Conservation (phyloP, 1,140 invertebrate species). For the Formica exsecta region DNA sequence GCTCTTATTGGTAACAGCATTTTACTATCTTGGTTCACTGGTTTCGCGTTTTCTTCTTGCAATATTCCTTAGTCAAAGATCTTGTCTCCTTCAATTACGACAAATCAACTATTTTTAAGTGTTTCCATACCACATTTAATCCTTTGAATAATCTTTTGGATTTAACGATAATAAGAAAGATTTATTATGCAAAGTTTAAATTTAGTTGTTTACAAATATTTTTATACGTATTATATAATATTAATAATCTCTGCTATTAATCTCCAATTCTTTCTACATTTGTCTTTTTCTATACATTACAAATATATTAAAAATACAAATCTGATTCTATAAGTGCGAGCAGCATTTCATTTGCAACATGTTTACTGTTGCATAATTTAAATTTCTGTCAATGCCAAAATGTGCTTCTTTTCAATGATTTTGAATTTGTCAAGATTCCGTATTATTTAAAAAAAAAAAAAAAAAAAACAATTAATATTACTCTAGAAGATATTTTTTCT, state of each 20-base stretch:
- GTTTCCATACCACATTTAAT: neutral
- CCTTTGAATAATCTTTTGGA: conserved; percentile 7
- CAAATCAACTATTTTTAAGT: neutral
- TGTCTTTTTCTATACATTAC: neutral
- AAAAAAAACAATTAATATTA: too few species aligned
- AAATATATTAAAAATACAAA: neutral
- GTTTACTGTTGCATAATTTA: neutral
- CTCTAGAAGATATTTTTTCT: neutral
- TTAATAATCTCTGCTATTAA: conserved; percentile 19
- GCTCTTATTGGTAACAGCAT: conserved; percentile 30
- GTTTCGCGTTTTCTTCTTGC: neutral
- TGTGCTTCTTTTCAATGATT: neutral
- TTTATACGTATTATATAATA: neutral
- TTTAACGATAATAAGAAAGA: conserved; percentile 6
- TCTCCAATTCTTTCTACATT: neutral
- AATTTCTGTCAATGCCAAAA: neutral
- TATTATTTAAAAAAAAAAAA: neutral
- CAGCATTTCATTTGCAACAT: neutral
- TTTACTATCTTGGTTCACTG: conserved; percentile 12
- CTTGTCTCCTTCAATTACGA: neutral
- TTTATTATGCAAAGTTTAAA: neutral
- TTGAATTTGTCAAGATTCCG: neutral
- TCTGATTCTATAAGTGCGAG: neutral
- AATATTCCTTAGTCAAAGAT: conserved; percentile 8
- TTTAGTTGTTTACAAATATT: neutral